Evolutionary conservation across 37 sponge, comb jelly and placozoan species (phyloP).

Genomic region (Ephydatia muelleri): DNA sequence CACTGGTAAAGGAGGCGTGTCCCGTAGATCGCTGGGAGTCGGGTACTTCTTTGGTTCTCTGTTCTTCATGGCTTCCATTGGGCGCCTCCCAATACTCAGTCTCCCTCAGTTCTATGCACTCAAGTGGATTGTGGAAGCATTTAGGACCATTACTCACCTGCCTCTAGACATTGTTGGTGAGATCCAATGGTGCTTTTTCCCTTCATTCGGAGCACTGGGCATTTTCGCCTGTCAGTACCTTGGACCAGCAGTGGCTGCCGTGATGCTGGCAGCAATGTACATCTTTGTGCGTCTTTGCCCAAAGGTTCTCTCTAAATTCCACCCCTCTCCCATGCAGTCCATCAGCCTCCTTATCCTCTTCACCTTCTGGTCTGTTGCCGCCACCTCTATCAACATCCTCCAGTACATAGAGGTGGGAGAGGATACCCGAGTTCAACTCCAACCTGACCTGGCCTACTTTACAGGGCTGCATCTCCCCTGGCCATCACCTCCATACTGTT

Average conservation of each 20-base stretch:
- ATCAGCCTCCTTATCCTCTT: constrained; percentile 14
- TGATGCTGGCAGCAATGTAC: not conserved
- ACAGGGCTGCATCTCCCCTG: not conserved
- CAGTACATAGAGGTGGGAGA: not conserved
- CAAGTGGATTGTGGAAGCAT: not conserved
- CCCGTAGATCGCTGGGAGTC: not conserved
- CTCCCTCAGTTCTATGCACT: not conserved
- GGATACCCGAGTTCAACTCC: not conserved
- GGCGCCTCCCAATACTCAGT: not conserved
- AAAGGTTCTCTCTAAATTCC: not conserved
- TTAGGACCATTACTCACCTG: constrained; percentile 2
- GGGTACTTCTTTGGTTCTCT: constrained; percentile 19
- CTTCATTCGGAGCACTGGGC: not conserved
- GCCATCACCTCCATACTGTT: not conserved
- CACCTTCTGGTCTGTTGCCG: constrained; percentile 23
- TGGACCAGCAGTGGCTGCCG: not conserved
- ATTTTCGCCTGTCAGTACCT: not conserved
- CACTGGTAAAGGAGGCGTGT: not conserved
- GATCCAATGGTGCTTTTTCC: constrained; percentile 8
- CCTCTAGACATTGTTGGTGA: constrained; percentile 9
- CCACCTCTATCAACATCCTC: not conserved
- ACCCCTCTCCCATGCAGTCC: constrained; percentile 6
- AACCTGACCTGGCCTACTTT: constrained; percentile 11
- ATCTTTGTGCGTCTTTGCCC: not conserved
- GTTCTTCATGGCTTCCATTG: constrained; percentile 9